Percentiles rank a stretch among this genome's conserved stretches.
Conservation (phyloP, 2,797 vertebrate genomes). For the Phrynocephalus guinanensis region DNA sequence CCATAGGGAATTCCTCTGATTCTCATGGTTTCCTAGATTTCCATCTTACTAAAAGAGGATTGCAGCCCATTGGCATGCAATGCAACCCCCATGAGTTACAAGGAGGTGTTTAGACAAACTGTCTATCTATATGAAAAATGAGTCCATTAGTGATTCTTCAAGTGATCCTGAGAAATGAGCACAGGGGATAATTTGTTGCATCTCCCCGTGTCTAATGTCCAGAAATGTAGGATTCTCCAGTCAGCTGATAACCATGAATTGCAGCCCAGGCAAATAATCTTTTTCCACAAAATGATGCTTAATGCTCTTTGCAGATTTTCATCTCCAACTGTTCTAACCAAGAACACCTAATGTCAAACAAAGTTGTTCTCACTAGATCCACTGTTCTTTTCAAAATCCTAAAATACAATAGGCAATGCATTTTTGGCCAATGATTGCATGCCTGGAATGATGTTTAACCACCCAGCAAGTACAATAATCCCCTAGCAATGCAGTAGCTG, state of each 20-base stretch:
- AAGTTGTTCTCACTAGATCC: conserved; percentile 70
- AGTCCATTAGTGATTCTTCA: background rate
- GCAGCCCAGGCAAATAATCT: conserved; percentile 63
- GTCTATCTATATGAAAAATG: background rate
- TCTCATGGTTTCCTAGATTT: background rate
- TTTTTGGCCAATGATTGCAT: conserved; percentile 68
- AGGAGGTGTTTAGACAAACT: background rate
- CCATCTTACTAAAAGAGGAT: conserved; percentile 50
- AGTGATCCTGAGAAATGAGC: conserved; percentile 23
- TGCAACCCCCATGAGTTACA: conserved; percentile 53
- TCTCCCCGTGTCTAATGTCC: conserved; percentile 58
- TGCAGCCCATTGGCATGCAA: conserved; percentile 52
- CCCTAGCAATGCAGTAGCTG: conserved; percentile 65
- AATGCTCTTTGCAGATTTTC: conserved; percentile 65
- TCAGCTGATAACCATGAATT: conserved; percentile 50
- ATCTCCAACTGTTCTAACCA: conserved; percentile 72
- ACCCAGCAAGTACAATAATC: conserved; percentile 67
- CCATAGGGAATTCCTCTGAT: background rate
- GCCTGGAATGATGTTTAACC: conserved; percentile 68
- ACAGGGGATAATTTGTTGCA: conserved; percentile 29
- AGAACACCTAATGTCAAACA: conserved; percentile 73
- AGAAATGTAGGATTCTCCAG: conserved; percentile 43
- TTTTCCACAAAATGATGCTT: conserved; percentile 68
- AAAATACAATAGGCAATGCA: conserved; percentile 67
- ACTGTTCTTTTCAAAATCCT: conserved; percentile 66